Evolutionary conservation across 1,140 invertebrate species (phyloP).

Genomic region (Leguminivora glycinivorella): DNA sequence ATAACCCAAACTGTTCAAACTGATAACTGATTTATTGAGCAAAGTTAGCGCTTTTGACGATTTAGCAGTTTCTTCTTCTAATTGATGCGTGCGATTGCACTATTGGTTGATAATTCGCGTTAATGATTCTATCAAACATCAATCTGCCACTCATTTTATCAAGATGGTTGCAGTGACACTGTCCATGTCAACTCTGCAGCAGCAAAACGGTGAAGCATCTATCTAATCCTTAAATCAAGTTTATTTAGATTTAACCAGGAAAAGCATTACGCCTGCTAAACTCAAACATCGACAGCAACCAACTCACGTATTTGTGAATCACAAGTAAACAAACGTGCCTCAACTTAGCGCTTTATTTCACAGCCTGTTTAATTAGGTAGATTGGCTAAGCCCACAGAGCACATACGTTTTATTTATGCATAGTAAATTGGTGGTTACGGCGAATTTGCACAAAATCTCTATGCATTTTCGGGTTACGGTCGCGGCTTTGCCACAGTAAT

Average conservation of each 20-base stretch:
- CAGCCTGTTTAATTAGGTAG: conserved; percentile 36
- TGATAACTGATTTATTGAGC: too few species aligned
- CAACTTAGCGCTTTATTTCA: conserved; percentile 34
- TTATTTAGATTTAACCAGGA: not conserved
- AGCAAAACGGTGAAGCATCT: too few species aligned
- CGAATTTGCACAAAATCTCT: conserved; percentile 28
- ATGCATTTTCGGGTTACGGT: conserved; percentile 26
- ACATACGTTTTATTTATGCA: conserved; percentile 38
- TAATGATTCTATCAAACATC: too few species aligned
- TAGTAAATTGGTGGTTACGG: conserved; percentile 28
- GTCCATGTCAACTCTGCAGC: too few species aligned
- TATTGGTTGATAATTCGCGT: too few species aligned
- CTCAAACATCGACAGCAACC: not conserved
- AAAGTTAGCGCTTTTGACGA: too few species aligned
- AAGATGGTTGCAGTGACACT: too few species aligned
- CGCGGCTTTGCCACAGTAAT: not conserved
- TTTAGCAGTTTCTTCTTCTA: too few species aligned
- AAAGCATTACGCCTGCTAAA: not conserved
- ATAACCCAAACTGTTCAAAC: too few species aligned
- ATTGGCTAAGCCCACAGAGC: conserved; percentile 31
- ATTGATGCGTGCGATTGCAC: too few species aligned
- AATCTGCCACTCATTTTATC: too few species aligned
- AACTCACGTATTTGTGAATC: conserved; percentile 22
- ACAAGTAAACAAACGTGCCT: not conserved
- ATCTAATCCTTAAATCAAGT: not conserved